These are phyloP conservation scores for Pseudorectes ferrugineus DNA, from an alignment of 2,113 vertebrate genomes.

Conservation along the genomic window DNA sequence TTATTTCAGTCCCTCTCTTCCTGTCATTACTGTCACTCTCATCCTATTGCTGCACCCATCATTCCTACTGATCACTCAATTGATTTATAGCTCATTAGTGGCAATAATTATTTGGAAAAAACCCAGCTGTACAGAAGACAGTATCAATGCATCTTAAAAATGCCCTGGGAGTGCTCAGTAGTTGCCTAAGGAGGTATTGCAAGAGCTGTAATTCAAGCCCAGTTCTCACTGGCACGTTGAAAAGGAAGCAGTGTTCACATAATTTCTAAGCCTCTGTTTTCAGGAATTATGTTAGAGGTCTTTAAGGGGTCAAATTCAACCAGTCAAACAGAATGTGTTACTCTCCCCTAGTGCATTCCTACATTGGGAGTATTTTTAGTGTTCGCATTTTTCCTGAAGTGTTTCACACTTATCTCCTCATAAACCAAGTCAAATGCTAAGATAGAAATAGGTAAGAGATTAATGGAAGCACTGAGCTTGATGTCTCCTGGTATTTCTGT, in stretches of 20 bases:
- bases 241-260: neutral
- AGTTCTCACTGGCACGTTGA: neutral
- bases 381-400: neutral
- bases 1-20: neutral
- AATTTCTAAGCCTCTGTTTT: neutral
- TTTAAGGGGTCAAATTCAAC: neutral
- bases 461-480: neutral
- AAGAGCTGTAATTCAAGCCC: neutral
- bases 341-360: neutral
- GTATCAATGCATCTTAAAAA: neutral
- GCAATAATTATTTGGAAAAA: neutral
- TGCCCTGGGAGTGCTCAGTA: rapidly evolving
- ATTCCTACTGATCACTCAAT: neutral
- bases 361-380: neutral
- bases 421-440: neutral
- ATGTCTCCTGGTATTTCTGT: neutral
- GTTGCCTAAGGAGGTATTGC: neutral
- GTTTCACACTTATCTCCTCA: neutral
- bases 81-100: neutral
- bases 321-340: neutral
- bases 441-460: neutral
- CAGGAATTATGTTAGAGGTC: neutral
- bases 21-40: neutral
- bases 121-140: neutral
- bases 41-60: neutral